Conservation (phyloP, 2,113 vertebrate genomes). For the Arenaria interpres region DNA sequence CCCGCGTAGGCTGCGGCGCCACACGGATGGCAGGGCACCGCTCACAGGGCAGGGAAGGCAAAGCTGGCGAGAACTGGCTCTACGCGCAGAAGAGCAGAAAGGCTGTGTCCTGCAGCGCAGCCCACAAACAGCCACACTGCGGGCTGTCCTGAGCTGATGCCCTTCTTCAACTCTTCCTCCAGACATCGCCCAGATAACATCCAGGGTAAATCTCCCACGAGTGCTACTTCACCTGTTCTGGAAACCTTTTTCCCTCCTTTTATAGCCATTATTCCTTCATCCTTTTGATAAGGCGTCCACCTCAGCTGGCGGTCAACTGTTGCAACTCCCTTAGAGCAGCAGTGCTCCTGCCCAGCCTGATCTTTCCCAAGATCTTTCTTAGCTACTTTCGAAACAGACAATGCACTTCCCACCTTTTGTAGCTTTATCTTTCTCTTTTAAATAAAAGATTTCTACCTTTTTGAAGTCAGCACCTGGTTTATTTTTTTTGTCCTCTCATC, state of each 20-base stretch:
- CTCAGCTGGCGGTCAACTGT: not conserved
- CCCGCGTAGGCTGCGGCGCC: not conserved
- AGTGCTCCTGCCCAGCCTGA: not conserved
- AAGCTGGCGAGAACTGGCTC: rapidly evolving
- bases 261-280: not conserved
- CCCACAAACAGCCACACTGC: rapidly evolving
- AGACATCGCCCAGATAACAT: not conserved
- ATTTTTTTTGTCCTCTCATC: not conserved
- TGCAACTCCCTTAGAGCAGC: not conserved
- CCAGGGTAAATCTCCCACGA: not conserved
- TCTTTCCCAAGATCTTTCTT: slow-evolving; percentile 3
- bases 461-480: not conserved
- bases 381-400: slow-evolving; percentile 22
- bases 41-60: not conserved
- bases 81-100: not conserved
- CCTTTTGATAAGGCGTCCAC: not conserved
- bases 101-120: not conserved
- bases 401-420: not conserved
- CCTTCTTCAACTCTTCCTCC: not conserved
- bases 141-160: not conserved
- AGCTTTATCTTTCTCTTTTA: not conserved
- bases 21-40: rapidly evolving
- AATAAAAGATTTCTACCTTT: not conserved
- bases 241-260: not conserved
- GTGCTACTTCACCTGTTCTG: not conserved